These are phyloP conservation scores for Oasisia sp. DNA, from an alignment of 2,888 invertebrate genomes.

Conservation along the genomic window DNA sequence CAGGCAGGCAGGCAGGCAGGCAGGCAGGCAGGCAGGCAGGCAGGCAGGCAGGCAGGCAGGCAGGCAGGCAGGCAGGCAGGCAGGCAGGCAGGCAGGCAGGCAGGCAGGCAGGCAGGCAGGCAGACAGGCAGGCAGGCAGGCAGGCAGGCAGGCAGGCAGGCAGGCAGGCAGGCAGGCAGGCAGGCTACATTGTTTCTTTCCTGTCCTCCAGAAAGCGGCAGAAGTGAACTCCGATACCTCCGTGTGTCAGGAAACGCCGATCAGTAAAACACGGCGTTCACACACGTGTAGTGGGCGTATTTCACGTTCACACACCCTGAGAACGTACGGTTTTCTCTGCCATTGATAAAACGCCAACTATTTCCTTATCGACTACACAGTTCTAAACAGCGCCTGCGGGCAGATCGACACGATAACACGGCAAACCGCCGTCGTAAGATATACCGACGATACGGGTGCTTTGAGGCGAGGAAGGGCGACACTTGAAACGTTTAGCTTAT, in stretches of 20 bases:
- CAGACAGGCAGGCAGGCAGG: not conserved
- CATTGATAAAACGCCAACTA: not conserved
- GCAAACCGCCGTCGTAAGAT: not conserved
- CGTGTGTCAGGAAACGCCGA: not conserved
- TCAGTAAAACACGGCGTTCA: not conserved
- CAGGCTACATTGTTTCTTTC: not conserved
- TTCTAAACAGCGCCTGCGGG: not conserved
- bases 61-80: too few relatives aligned
- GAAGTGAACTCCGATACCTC: not conserved
- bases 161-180: not conserved
- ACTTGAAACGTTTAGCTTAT: not conserved
- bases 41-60: too few relatives aligned
- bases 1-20: too few relatives aligned
- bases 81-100: too few relatives aligned
- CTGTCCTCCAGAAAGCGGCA: not conserved
- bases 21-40: too few relatives aligned
- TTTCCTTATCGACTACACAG: not conserved
- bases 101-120: too few relatives aligned
- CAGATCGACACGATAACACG: not conserved
- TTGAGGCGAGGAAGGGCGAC: not conserved
- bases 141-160: not conserved
- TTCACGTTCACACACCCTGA: not conserved
- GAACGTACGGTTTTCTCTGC: constrained; percentile 8
- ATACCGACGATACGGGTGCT: not conserved
- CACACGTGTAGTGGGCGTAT: not conserved